Base-by-base conservation (phyloP, 2,888 invertebrate species). In the Plusia festucae region DNA sequence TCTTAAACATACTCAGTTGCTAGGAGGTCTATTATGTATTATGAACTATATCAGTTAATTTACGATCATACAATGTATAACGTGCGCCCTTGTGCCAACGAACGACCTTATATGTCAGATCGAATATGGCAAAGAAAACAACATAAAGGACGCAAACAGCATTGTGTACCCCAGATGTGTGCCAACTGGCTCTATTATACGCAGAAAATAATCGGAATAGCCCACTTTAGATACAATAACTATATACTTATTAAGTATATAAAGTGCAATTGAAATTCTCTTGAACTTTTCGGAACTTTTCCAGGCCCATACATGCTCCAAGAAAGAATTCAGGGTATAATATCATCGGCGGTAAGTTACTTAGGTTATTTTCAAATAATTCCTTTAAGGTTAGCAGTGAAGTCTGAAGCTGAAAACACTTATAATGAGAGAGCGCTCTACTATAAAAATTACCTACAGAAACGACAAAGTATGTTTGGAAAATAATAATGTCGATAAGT, bases 121-220 rank as follows among this genome's bases (percentile, higher is more conserved):
- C 84, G 59, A 82, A 85, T 84, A 88, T 82, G 87, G 85, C 79
- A 68, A 82, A 81, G 83, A 85, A 86, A 84, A 85, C 79, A 74
- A 74, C 78, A 68, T 64, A 76, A 73, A 66, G 69, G 73, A 78
- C 59, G 55, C 44, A 60, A 59, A 80, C 68, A 65, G 61, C 65
- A 77, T 75, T 76, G 62, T 81, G 49, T 40, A 68, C 57, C 65
- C 71, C 68, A 76, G 70, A 78, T 74, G 70, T 76, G 64, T 68
- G 68, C 56, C 70, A 70, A 68, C 46, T 60, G 60, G 71, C 66
- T 70, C 34, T 58, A 63, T 66, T 64, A 60, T 53, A 69, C 55
- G 30, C 46, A 68, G 63, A 59, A 66, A 60, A 70, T 70, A 63
- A 66, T 44, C 53, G 52, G 70, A 61, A 56, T 64, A 62, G 60